A percentile compares a stretch with the other conserved stretches of the same genome.
Conservation (phyloP, 2,113 vertebrate genomes). For the Gila orcuttii region DNA sequence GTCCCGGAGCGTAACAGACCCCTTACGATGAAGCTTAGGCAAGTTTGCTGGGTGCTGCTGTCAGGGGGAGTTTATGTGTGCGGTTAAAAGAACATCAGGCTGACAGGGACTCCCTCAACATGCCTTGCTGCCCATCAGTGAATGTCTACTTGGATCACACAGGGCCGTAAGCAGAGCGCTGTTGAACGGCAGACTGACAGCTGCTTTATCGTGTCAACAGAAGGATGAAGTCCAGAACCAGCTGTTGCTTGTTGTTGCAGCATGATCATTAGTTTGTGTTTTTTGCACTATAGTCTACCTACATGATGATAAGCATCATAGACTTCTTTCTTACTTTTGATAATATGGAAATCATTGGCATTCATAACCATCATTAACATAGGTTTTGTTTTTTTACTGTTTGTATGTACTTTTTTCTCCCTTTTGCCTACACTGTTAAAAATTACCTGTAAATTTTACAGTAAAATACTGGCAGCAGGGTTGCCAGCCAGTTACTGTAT, state of each 20-base stretch:
- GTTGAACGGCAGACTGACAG: constrained; percentile 25
- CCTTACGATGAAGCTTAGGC: not conserved
- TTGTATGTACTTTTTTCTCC: too few relatives aligned
- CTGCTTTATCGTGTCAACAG: not conserved
- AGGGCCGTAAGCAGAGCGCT: constrained; percentile 59
- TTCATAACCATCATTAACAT: not conserved
- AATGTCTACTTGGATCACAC: constrained; percentile 76
- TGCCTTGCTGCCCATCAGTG: constrained; percentile 62
- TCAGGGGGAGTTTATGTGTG: constrained; percentile 68
- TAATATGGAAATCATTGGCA: not conserved
- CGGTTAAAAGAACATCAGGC: constrained; percentile 76
- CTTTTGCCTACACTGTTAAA: too few relatives aligned
- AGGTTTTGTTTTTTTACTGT: too few relatives aligned
- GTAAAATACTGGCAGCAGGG: too few relatives aligned
- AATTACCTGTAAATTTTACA: too few relatives aligned
- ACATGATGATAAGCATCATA: not conserved
- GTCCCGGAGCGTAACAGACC: constrained; percentile 47
- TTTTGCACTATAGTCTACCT: not conserved
- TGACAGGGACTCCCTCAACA: constrained; percentile 73
- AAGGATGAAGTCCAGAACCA: not conserved
- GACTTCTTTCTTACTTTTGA: not conserved
- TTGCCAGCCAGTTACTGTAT: too few relatives aligned
- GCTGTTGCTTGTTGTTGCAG: not conserved
- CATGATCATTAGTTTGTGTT: not conserved
- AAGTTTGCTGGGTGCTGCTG: constrained; percentile 54